Conservation (phyloP, 2,888 invertebrate species). For the Limenitis camilla region DNA sequence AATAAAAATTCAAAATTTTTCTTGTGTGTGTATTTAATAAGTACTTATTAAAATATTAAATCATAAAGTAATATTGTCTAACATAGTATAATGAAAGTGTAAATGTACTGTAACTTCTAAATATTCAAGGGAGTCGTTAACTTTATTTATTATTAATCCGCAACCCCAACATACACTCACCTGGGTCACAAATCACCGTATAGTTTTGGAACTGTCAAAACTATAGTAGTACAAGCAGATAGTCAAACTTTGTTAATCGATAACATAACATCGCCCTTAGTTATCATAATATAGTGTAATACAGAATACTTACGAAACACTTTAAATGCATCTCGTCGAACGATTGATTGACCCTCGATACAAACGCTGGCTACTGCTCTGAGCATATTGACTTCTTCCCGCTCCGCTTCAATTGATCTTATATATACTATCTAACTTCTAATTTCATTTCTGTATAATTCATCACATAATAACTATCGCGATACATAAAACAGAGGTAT, state of each 20-base stretch:
- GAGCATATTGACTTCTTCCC: constrained; percentile 21
- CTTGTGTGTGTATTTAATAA: too few species aligned
- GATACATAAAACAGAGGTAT: neutral
- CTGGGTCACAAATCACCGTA: neutral
- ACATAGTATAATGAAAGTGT: too few species aligned
- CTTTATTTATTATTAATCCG: too few species aligned
- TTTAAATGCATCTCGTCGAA: constrained; percentile 25
- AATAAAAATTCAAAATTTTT: too few species aligned
- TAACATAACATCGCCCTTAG: too few species aligned
- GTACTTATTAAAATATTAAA: too few species aligned
- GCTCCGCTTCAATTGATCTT: constrained; percentile 1
- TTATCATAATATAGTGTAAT: neutral
- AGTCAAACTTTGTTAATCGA: too few species aligned
- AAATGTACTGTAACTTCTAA: too few species aligned
- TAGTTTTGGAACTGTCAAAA: neutral
- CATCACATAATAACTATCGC: constrained; percentile 2
- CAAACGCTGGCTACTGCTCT: constrained; percentile 25
- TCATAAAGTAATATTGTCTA: too few species aligned
- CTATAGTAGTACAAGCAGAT: too few species aligned
- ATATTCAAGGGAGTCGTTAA: too few species aligned
- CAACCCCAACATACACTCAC: too few species aligned
- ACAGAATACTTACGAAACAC: constrained; percentile 23
- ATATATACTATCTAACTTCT: constrained; percentile 4
- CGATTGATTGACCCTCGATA: constrained; percentile 20
- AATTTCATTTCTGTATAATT: constrained; percentile 10